Base-by-base conservation (phyloP, 1,140 invertebrate genomes). In the Pseudomyrmex dendroicus region DNA sequence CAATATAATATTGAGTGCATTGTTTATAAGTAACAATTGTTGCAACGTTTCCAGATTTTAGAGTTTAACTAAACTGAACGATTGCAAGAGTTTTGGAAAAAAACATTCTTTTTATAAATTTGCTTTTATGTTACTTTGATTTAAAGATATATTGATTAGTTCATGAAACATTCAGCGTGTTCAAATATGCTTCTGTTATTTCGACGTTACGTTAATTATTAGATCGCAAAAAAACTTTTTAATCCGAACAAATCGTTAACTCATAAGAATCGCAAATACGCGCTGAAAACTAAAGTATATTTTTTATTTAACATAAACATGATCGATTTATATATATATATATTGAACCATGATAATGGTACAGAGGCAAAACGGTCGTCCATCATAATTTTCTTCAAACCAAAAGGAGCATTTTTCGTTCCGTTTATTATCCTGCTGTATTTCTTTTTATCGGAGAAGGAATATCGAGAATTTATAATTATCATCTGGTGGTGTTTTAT, bases 391-490 rank as follows among this genome's bases (percentile, higher is more conserved):
- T 70, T 20, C 22, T 46, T 70, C 50, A 17, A 77, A 25, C 17
- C 35, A 50, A 56, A 44, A 80, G 20, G 54, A 3, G 3, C 17
- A 48, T 46, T 59, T 15, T 25, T 70, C 44, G 25, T 72, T 80
- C 54, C 44, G 54, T n/a, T 48, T 20, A 59, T 80, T 48, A 17
- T 80, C 20, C 4, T 46, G 20, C 20, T 54, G n/a, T 25, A 15
- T 15, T 15, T 70, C 52, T 68, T 70, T 78, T 48, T 20, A 4
- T 48, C 35, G 44, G 54, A 68, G 50, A 12, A 20, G 63, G 13
- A 20, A 8, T 17, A 8, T 35, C 20, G 66, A 25, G 54, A 57
- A 72, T 72, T 80, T 80, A 72, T 80, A 80, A 80, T 80, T 80
- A 80, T 22, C 66, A n/a, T 10, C 20, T 35, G 35, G 66, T 64